Evolutionary conservation across 2,113 vertebrate species (phyloP).

Genomic region (Heterocephalus glaber): DNA sequence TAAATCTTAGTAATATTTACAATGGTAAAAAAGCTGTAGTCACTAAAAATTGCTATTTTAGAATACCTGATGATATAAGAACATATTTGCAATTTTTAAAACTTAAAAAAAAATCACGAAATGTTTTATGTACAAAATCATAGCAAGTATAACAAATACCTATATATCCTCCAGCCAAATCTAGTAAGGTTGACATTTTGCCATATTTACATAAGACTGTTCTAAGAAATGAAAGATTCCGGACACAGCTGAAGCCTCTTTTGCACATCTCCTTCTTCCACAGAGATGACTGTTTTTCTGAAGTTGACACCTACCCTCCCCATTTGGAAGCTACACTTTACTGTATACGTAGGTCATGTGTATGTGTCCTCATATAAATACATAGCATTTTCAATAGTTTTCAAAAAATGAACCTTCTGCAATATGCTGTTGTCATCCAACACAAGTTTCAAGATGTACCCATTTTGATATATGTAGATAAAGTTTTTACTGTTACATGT

Average conservation of each 20-base stretch:
- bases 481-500: background rate
- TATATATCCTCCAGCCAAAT: background rate
- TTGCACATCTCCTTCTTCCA: background rate
- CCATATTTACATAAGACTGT: background rate
- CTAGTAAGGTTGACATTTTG: background rate
- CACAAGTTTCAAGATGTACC: background rate
- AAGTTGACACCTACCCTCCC: background rate
- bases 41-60: background rate
- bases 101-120: background rate
- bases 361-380: background rate
- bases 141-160: background rate
- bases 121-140: conserved; percentile 28
- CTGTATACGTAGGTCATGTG: too few relatives aligned
- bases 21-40: background rate
- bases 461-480: background rate
- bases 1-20: background rate
- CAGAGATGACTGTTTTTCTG: background rate
- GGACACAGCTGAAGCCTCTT: background rate
- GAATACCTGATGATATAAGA: background rate
- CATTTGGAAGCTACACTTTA: background rate
- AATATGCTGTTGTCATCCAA: conserved; percentile 14
- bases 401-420: background rate
- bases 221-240: background rate
- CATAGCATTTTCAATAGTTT: background rate
- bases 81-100: conserved; percentile 1